phyloP scores from a whole-genome alignment of 2,888 invertebrate species.

The Apotomis betuletana region DNA sequence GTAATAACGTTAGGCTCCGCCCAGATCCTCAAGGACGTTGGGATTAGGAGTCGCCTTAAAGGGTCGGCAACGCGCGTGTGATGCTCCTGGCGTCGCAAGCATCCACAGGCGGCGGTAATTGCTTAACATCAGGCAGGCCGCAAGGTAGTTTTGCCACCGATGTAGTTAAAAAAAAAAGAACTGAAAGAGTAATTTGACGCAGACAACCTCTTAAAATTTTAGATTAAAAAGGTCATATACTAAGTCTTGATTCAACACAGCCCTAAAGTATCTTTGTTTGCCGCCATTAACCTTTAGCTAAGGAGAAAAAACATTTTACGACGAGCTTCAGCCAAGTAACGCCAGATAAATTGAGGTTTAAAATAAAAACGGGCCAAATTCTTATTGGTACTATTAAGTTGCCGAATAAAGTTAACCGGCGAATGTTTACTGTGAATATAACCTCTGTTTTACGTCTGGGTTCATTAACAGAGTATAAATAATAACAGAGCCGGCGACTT shows the following conservation, averaged over 20 bases:
- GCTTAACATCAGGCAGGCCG: too few relatives aligned
- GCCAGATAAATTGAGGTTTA: constrained; percentile 31
- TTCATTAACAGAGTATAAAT: background rate
- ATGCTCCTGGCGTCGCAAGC: too few relatives aligned
- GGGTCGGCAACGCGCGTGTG: too few relatives aligned
- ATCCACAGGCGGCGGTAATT: too few relatives aligned
- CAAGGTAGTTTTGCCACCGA: too few relatives aligned
- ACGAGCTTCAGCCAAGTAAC: background rate
- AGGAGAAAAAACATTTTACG: constrained; percentile 15
- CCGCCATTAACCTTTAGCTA: constrained; percentile 10
- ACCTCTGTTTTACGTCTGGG: constrained; percentile 15
- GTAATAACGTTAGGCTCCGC: too few relatives aligned
- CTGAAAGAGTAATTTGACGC: too few relatives aligned
- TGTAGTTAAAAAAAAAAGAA: too few relatives aligned
- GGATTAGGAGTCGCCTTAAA: too few relatives aligned
- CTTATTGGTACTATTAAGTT: constrained; percentile 22
- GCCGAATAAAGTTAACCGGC: constrained; percentile 18
- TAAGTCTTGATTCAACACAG: background rate
- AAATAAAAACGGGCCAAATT: constrained; percentile 8
- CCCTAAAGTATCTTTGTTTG: constrained; percentile 1
- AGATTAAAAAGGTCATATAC: background rate
- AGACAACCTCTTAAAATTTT: background rate
- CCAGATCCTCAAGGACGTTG: too few relatives aligned
- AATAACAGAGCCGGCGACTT: too few relatives aligned
- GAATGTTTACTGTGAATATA: constrained; percentile 22